phyloP scores from a whole-genome alignment of 2,888 invertebrate species.

The Germaria angustata region DNA sequence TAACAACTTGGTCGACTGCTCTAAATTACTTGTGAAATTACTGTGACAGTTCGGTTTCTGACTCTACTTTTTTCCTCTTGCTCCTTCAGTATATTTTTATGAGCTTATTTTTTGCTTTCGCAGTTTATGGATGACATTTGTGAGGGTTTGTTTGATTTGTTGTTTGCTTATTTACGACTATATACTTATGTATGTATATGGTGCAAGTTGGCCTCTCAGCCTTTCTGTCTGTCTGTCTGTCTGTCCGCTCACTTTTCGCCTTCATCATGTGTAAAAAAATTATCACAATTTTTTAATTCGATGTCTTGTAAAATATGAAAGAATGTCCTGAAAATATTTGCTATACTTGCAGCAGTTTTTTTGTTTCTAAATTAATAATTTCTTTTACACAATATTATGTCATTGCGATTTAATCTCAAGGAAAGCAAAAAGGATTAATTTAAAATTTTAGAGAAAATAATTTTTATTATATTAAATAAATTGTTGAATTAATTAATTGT shows the following conservation, averaged over 20 bases:
- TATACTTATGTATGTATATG: no score
- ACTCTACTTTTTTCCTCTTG: conserved; percentile 17
- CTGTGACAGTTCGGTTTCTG: conserved; percentile 68
- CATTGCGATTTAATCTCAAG: no score
- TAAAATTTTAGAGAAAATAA: no score
- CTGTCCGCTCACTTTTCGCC: conserved; percentile 1
- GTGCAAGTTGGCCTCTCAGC: conserved; percentile 6
- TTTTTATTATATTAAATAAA: no score
- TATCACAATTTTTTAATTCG: conserved; percentile 63
- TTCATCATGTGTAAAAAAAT: conserved; percentile 50
- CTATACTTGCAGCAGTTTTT: conserved; percentile 10
- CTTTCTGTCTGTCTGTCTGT: background rate
- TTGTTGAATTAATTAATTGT: no score
- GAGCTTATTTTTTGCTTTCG: conserved; percentile 52
- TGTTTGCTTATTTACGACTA: conserved; percentile 61
- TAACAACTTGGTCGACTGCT: conserved; percentile 66
- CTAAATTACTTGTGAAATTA: conserved; percentile 71
- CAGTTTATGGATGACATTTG: conserved; percentile 66
- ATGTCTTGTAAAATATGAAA: conserved; percentile 57
- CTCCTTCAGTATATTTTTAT: conserved; percentile 48
- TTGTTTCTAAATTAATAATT: background rate
- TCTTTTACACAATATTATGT: no score
- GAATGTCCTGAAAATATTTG: conserved; percentile 48
- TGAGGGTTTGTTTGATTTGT: conserved; percentile 67
- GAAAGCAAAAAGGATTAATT: no score